A percentile compares a stretch with the other conserved stretches of the same genome.
Conservation (phyloP, 2,113 vertebrate genomes). For the Salvelinus sp. region DNA sequence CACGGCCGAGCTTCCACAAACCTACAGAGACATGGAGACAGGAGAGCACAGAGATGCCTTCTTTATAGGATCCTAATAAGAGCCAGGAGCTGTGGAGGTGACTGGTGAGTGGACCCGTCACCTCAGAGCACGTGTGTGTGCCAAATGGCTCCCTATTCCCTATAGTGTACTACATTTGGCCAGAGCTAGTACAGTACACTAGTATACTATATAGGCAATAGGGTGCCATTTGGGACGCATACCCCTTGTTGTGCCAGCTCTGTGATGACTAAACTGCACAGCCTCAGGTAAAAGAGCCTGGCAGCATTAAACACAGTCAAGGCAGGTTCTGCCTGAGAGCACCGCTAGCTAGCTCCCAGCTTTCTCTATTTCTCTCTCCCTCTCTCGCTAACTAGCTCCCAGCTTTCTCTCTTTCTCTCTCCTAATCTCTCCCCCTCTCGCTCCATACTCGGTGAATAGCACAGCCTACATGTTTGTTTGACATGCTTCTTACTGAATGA, state of each 20-base stretch:
- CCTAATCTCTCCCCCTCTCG: too few species aligned
- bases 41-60: too few species aligned
- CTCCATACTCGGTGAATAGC: not conserved
- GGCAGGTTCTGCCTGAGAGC: slow-evolving; percentile 8
- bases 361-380: not conserved
- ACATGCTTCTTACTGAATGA: not conserved
- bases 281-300: slow-evolving; percentile 14
- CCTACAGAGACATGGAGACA: too few species aligned
- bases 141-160: too few species aligned
- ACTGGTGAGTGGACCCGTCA: not conserved
- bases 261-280: slow-evolving; percentile 5
- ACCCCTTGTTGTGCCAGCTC: not conserved
- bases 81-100: not conserved
- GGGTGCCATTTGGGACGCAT: not conserved
- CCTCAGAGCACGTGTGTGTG: too few species aligned
- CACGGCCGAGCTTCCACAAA: not conserved
- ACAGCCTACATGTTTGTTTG: slow-evolving; percentile 1
- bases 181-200: too few species aligned
- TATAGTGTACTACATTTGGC: too few species aligned
- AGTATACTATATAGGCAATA: too few species aligned
- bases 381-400: not conserved
- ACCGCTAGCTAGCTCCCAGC: slow-evolving; percentile 3
- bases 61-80: slow-evolving; percentile 12
- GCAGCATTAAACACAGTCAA: slow-evolving; percentile 18
- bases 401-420: slow-evolving; percentile 22